Conservation (phyloP, 2,888 invertebrate species). For the Agrypnus murinus region DNA sequence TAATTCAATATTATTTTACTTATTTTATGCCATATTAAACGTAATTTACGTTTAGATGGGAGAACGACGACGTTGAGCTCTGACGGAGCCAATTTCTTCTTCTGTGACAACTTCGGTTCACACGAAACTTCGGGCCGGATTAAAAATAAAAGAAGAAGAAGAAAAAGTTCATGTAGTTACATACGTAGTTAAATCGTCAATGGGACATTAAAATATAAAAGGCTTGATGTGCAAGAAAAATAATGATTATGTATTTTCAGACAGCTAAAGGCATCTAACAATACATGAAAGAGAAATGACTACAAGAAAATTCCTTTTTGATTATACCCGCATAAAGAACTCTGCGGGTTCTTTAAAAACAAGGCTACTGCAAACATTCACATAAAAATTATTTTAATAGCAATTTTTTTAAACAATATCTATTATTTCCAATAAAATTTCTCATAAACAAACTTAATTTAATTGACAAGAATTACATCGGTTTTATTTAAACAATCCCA, state of each 20-base stretch:
- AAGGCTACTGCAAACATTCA: background rate
- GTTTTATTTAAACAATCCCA: too few species aligned
- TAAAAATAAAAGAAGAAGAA: background rate
- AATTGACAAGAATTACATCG: too few species aligned
- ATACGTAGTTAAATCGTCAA: constrained; percentile 4
- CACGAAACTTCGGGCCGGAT: background rate
- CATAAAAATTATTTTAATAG: too few species aligned
- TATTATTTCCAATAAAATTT: too few species aligned
- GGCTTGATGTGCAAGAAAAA: constrained; percentile 1
- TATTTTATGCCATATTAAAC: constrained; percentile 46
- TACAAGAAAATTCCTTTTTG: constrained; percentile 10
- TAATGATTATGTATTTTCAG: constrained; percentile 10
- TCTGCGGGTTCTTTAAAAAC: constrained; percentile 8
- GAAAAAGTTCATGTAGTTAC: constrained; percentile 5
- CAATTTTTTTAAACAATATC: too few species aligned
- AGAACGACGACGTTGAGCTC: constrained; percentile 16
- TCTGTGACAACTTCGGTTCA: constrained; percentile 12
- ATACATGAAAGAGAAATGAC: constrained; percentile 2
- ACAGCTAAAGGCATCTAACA: background rate
- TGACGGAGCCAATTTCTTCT: constrained; percentile 4
- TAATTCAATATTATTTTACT: constrained; percentile 49
- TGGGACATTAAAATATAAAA: constrained; percentile 9
- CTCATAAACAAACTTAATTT: too few species aligned
- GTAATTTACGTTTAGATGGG: constrained; percentile 38
- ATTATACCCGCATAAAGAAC: constrained; percentile 14